phyloP scores from a whole-genome alignment of 2,797 vertebrate genomes.

The Premnoplex brunnescens region DNA sequence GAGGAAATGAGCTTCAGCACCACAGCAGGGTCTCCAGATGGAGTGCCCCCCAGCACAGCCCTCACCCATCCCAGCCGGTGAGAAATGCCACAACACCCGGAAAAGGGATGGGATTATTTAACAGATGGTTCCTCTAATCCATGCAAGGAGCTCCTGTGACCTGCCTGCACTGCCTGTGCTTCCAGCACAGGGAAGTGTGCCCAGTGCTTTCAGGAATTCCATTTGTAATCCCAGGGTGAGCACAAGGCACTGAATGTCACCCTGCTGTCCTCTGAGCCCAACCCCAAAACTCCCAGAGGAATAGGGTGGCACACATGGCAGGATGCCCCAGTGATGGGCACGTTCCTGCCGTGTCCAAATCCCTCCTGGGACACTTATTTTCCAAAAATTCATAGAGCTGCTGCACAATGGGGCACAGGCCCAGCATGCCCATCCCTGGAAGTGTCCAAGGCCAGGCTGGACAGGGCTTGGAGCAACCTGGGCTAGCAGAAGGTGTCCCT shows the following conservation, averaged over 20 bases:
- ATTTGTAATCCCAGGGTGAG: fast-evolving
- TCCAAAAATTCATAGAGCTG: fast-evolving
- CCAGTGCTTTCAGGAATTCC: fast-evolving
- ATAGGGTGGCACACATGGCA: fast-evolving
- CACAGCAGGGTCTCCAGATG: fast-evolving
- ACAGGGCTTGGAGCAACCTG: neutral
- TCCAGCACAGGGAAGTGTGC: neutral
- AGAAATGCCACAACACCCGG: fast-evolving
- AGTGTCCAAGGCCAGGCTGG: neutral
- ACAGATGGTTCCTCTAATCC: constrained; percentile 27
- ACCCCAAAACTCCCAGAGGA: fast-evolving
- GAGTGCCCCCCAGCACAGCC: fast-evolving
- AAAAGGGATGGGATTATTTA: neutral
- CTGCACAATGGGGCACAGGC: fast-evolving
- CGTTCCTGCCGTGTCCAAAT: fast-evolving
- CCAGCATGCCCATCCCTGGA: neutral
- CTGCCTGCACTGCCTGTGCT: neutral
- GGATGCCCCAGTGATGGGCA: neutral
- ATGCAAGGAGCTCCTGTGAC: neutral
- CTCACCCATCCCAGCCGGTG: fast-evolving
- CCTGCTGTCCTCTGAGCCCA: fast-evolving
- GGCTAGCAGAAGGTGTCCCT: neutral
- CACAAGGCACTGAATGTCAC: fast-evolving
- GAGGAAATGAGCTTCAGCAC: fast-evolving
- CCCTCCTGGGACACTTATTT: fast-evolving